Evolutionary conservation across 1,140 invertebrate genomes (phyloP).

Genomic region (Brachionus paranguensis): DNA sequence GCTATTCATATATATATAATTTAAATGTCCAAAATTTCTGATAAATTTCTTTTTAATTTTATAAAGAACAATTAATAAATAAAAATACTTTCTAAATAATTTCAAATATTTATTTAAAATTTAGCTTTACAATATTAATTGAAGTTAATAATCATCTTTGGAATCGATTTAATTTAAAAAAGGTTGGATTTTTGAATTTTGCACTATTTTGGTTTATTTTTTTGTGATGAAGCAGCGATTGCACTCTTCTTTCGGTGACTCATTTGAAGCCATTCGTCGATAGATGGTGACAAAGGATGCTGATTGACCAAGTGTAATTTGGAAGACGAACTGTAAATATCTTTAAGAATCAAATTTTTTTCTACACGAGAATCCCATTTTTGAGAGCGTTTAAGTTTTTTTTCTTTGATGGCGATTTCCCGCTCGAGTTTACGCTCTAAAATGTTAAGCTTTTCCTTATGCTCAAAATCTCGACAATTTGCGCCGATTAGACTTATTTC

Average conservation of each 20-base stretch:
- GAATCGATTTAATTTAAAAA: too few relatives aligned
- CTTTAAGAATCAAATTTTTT: conserved; percentile 22
- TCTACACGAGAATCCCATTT: conserved; percentile 11
- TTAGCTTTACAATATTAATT: too few relatives aligned
- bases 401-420: neutral
- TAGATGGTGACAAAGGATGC: neutral
- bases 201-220: neutral
- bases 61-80: too few relatives aligned
- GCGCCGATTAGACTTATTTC: neutral
- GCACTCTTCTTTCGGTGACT: neutral
- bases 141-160: too few relatives aligned
- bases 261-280: conserved; percentile 26
- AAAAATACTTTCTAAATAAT: too few relatives aligned
- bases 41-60: too few relatives aligned
- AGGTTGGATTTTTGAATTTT: neutral
- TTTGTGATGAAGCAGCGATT: neutral
- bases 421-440: neutral
- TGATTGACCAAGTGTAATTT: neutral
- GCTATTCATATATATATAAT: too few relatives aligned
- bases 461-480: neutral
- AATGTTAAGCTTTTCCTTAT: neutral
- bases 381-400: neutral
- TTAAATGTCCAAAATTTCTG: too few relatives aligned
- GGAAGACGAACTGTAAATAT: neutral
- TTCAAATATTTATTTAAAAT: too few relatives aligned